phyloP scores from a whole-genome alignment of 2,888 invertebrate genomes.

The Harmothoe impar region DNA sequence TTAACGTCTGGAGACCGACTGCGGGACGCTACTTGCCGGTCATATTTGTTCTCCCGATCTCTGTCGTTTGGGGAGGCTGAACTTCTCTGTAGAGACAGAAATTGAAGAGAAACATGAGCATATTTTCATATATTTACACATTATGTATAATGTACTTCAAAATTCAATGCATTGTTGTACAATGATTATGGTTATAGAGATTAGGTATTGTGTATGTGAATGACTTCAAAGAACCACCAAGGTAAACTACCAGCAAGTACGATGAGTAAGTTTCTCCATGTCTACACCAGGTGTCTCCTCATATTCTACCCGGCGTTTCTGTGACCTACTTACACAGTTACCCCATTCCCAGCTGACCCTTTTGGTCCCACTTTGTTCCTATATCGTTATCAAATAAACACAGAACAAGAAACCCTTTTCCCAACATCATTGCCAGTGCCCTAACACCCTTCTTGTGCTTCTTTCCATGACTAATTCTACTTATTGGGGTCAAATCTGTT shows the following conservation, averaged over 20 bases:
- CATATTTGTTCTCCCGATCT: conserved; percentile 66
- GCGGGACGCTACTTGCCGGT: conserved; percentile 64
- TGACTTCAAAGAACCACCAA: background rate
- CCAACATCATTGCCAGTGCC: background rate
- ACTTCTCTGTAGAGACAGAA: conserved; percentile 68
- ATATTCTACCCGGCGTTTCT: background rate
- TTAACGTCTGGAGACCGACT: conserved; percentile 69
- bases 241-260: no score
- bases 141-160: no score
- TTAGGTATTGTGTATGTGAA: background rate
- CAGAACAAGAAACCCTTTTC: background rate
- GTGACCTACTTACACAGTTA: conserved; percentile 29
- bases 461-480: background rate
- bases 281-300: conserved; percentile 36
- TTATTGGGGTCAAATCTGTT: background rate
- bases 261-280: background rate
- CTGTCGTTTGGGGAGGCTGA: conserved; percentile 70
- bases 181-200: no score
- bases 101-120: background rate
- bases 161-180: no score
- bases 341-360: conserved; percentile 18
- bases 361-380: background rate
- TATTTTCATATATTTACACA: background rate
- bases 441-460: background rate
- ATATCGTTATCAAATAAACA: background rate